Conservation (phyloP, 2,797 vertebrate genomes). For the Aeoliscus strigatus region DNA sequence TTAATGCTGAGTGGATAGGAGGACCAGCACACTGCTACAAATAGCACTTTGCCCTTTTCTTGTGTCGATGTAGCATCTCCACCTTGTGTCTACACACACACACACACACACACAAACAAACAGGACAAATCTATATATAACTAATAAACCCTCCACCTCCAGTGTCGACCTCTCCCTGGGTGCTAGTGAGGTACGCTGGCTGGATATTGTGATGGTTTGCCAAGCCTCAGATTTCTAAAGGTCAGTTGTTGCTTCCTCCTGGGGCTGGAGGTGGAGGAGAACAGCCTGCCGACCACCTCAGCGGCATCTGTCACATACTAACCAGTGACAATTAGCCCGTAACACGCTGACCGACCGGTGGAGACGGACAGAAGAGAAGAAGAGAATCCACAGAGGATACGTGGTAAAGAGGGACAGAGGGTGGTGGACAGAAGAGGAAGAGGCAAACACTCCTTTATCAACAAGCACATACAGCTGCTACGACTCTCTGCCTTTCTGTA, state of each 20-base stretch:
- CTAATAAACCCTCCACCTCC: slow-evolving; percentile 43
- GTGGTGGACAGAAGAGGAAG: no score
- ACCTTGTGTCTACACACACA: slow-evolving; percentile 14
- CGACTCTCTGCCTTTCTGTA: slow-evolving; percentile 45
- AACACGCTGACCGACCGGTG: slow-evolving; percentile 9
- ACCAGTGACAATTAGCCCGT: slow-evolving; percentile 47
- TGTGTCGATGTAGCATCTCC: no score
- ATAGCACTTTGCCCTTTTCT: no score
- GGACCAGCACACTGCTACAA: no score
- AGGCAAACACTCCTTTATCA: slow-evolving; percentile 72
- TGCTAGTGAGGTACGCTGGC: not conserved
- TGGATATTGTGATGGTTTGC: slow-evolving; percentile 39
- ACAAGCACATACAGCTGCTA: slow-evolving; percentile 37
- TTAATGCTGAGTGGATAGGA: no score
- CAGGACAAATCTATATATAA: no score
- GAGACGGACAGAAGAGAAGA: no score
- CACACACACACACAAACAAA: no score
- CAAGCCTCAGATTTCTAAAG: slow-evolving; percentile 47
- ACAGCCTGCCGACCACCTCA: slow-evolving; percentile 38
- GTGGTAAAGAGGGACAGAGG: no score
- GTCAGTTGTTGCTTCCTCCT: slow-evolving; percentile 46
- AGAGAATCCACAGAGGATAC: no score
- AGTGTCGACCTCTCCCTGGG: no score
- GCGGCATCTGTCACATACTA: slow-evolving; percentile 54
- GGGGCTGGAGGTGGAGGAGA: slow-evolving; percentile 1